Evolutionary conservation across 2,797 vertebrate species (phyloP), one percentile per base, ranked within the genome.

Genomic region (Myotis myotis): DNA sequence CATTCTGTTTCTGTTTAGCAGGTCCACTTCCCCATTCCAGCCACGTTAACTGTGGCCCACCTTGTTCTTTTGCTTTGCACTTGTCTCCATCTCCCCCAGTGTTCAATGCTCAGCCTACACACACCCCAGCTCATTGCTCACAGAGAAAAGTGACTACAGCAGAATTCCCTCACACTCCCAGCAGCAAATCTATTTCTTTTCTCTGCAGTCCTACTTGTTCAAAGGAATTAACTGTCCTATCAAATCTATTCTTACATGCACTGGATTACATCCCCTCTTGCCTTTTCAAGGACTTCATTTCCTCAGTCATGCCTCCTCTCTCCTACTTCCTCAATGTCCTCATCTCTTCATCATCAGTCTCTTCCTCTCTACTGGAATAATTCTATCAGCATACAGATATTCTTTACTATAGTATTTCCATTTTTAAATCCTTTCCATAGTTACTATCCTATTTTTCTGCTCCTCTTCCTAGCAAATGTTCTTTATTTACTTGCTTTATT

Each of bases 261-360:
- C 71, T 28, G 51, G 7, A 44, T 70, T 79, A 36, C 36, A 55
- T 62, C 30, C 15, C 20, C 41, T 92, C 53, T 78, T 60, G 41
- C 23, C 36, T 71, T 92, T 71, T 78, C 53, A 64, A 85, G 74
- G 30, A 79, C 53, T 90, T 71, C 64, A 44, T 8, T 82, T 36
- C 68, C 44, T 78, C 17, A 20, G 22, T 28, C 1, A 6, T 41
- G 7, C 41, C 53, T 85, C 41, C 51, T 80, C 30, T 80, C 60
- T 12, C 22, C 38, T 28, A 12, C n/a, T 8, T 33, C 28, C 30
- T 83, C 44, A 51, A 6, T 83, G 23, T 71, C 36, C 49, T 92
- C 60, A 47, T 80, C 64, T 85, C 20, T 72, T 71, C 13, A 70
- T 64, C 13, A 70, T 25, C 60, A 57, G 19, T 23, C 55, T 57